A percentile compares a stretch with the other conserved stretches of the same genome.
Conservation (phyloP, 1,140 invertebrate species). For the Hycleus phaleratus region DNA sequence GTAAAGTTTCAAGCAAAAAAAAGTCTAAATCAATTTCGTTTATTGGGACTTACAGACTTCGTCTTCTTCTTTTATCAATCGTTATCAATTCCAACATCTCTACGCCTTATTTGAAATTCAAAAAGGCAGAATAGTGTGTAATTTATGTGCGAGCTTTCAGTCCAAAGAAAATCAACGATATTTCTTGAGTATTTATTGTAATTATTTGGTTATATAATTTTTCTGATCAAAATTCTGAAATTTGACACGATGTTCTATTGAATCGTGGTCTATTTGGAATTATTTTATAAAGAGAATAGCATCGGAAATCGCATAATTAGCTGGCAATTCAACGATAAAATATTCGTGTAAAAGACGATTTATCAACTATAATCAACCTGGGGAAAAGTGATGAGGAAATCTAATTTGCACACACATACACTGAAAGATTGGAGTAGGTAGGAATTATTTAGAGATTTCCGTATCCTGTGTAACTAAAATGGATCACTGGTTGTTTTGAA, state of each 20-base stretch:
- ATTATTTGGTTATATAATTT: no score
- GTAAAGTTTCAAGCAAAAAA: constrained; percentile 18
- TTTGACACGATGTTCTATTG: constrained; percentile 16
- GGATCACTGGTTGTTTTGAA: background rate
- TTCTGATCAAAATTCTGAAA: no score
- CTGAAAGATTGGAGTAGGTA: background rate
- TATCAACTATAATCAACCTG: background rate
- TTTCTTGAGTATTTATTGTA: background rate
- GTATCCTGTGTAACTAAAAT: background rate
- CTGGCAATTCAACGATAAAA: background rate
- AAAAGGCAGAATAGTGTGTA: constrained; percentile 16
- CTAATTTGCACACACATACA: background rate
- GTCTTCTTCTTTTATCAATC: constrained; percentile 2
- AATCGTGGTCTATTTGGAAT: constrained; percentile 10
- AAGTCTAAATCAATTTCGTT: constrained; percentile 23
- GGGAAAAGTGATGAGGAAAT: background rate
- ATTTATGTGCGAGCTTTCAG: constrained; percentile 1
- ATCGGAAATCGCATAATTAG: constrained; percentile 2
- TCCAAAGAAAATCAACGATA: constrained; percentile 5
- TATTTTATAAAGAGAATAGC: constrained; percentile 6
- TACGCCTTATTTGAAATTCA: constrained; percentile 20
- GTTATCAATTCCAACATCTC: constrained; percentile 13
- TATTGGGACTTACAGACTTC: constrained; percentile 14
- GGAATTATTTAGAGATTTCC: background rate
- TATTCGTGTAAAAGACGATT: background rate